Evolutionary conservation across 2,113 vertebrate genomes (phyloP).

Genomic region (Calyptommatus sinebrachiatus): DNA sequence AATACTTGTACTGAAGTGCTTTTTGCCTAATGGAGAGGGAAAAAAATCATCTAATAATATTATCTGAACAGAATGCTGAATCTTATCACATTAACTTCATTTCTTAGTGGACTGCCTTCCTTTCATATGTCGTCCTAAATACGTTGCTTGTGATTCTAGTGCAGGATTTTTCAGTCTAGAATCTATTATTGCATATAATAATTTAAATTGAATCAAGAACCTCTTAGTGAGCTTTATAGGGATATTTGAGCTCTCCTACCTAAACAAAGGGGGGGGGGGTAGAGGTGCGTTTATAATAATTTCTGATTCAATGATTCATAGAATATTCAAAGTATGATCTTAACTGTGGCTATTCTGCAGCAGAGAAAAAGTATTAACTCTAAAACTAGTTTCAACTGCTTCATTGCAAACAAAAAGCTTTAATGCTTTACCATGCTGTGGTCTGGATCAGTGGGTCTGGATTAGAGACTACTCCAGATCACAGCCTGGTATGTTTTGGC

Average conservation of each 20-base stretch:
- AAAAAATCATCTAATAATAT: neutral
- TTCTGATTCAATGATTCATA: slow-evolving; percentile 2
- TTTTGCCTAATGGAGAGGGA: neutral
- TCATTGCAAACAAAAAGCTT: too few species aligned
- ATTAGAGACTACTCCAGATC: too few species aligned
- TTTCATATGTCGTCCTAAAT: slow-evolving; percentile 27
- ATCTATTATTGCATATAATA: slow-evolving; percentile 23
- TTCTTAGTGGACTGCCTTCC: slow-evolving; percentile 13
- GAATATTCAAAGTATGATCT: slow-evolving; percentile 10
- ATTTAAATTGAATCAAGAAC: slow-evolving; percentile 29
- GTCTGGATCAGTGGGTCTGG: too few species aligned
- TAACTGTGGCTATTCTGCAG: too few species aligned
- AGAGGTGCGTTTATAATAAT: neutral
- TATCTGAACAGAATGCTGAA: slow-evolving; percentile 6
- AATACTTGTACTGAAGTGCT: neutral
- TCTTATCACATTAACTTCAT: neutral
- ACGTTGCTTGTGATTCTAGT: neutral
- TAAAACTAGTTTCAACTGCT: too few species aligned
- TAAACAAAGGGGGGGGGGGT: neutral
- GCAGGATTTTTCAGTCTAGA: neutral
- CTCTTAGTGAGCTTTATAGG: slow-evolving; percentile 6
- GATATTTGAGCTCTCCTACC: neutral
- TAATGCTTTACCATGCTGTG: too few species aligned
- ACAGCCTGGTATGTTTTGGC: too few species aligned
- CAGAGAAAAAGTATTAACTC: too few species aligned